Conservation (phyloP, 2,888 invertebrate genomes). For the Thereva nobilitata region DNA sequence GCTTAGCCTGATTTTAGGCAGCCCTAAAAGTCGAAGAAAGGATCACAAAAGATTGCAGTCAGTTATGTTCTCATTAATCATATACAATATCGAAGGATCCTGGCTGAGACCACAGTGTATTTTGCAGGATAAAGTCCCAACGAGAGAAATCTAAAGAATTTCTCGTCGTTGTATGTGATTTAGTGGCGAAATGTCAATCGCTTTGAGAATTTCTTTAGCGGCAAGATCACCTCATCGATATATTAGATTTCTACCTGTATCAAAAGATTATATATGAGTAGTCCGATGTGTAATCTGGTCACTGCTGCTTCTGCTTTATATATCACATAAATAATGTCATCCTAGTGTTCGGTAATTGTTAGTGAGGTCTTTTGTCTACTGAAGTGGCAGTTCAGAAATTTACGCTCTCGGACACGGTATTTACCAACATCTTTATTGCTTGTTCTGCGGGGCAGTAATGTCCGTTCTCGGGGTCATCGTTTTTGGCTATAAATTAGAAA, state of each 20-base stretch:
- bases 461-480: slow-evolving; percentile 20
- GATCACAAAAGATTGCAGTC: slow-evolving; percentile 5
- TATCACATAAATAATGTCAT: slow-evolving; percentile 36
- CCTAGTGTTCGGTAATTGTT: slow-evolving; percentile 23
- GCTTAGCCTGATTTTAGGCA: neutral
- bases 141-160: neutral
- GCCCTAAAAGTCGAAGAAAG: slow-evolving; percentile 15
- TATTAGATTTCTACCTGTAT: slow-evolving; percentile 29
- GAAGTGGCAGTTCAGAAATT: slow-evolving; percentile 32
- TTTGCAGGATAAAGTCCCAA: slow-evolving; percentile 1
- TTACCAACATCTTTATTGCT: slow-evolving; percentile 29
- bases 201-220: neutral
- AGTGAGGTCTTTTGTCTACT: slow-evolving; percentile 26
- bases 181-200: slow-evolving; percentile 4
- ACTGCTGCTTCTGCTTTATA: slow-evolving; percentile 9
- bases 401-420: slow-evolving; percentile 6
- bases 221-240: neutral
- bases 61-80: slow-evolving; percentile 32
- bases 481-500: slow-evolving; percentile 31
- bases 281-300: slow-evolving; percentile 19
- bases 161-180: neutral
- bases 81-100: slow-evolving; percentile 7
- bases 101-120: slow-evolving; percentile 2
- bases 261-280: slow-evolving; percentile 1
- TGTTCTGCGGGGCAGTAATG: slow-evolving; percentile 32